Evolutionary conservation across 1,140 invertebrate species (phyloP).

Genomic region (Temnothorax curvispinosus): DNA sequence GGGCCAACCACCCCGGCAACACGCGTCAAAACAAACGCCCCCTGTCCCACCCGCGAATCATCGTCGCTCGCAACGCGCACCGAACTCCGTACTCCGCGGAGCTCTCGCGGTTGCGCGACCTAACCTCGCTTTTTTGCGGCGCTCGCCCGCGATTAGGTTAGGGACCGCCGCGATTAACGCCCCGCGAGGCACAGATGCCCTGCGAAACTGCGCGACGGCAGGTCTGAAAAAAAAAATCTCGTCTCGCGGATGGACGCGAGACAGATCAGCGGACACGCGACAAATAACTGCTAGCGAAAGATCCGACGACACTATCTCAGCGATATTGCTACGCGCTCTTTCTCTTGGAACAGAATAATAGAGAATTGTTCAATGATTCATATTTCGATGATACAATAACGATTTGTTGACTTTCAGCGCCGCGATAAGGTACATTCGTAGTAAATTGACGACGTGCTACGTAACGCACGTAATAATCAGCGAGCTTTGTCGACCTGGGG

Average conservation of each 20-base stretch:
- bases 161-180: background rate
- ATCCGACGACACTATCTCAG: too few relatives aligned
- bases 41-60: constrained; percentile 55
- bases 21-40: constrained; percentile 81
- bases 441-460: background rate
- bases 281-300: background rate
- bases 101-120: constrained; percentile 60
- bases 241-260: too few relatives aligned
- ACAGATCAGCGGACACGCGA: background rate
- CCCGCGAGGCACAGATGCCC: background rate
- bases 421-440: background rate
- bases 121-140: constrained; percentile 72
- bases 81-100: constrained; percentile 22
- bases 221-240: too few relatives aligned
- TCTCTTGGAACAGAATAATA: background rate
- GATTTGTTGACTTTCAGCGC: background rate
- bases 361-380: background rate
- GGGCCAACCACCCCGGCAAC: constrained; percentile 84
- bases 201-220: too few relatives aligned
- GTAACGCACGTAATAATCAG: background rate
- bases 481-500: too few relatives aligned
- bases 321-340: background rate
- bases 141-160: constrained; percentile 62
- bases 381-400: background rate
- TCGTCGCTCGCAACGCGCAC: background rate